Conservation (phyloP, 2,797 vertebrate genomes). For the Rhabdomys pumilio region DNA sequence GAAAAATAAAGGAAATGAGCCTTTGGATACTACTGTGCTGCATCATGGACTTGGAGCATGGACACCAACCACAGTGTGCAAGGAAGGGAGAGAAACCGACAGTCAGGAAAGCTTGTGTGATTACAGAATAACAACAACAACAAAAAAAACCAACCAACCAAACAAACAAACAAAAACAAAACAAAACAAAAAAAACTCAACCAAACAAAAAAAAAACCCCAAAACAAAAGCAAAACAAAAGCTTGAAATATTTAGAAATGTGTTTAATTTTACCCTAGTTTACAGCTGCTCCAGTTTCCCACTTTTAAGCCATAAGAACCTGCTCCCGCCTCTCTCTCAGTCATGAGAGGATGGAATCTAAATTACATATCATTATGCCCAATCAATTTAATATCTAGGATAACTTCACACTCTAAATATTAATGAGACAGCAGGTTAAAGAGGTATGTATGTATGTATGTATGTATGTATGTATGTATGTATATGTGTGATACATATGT, state of each 20-base stretch:
- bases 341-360: conserved; percentile 70
- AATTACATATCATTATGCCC: conserved; percentile 56
- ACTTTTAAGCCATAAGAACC: conserved; percentile 69
- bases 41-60: not conserved
- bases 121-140: not conserved
- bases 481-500: not conserved
- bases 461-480: fast-evolving
- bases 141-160: no score
- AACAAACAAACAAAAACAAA: no score
- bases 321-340: not conserved
- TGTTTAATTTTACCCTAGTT: conserved; percentile 80
- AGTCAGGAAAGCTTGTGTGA: conserved; percentile 69
- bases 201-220: no score
- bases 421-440: not conserved
- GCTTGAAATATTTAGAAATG: conserved; percentile 57
- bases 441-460: not conserved
- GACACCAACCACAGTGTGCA: conserved; percentile 30
- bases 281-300: conserved; percentile 48
- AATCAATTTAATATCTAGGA: conserved; percentile 30
- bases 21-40: not conserved
- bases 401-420: conserved; percentile 38
- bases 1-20: not conserved
- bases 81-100: conserved; percentile 25
- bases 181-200: no score
- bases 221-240: not conserved